These are phyloP conservation scores for Galeopsomyia nigrocyanea DNA, from an alignment of 2,888 invertebrate species.

Conservation along the genomic window DNA sequence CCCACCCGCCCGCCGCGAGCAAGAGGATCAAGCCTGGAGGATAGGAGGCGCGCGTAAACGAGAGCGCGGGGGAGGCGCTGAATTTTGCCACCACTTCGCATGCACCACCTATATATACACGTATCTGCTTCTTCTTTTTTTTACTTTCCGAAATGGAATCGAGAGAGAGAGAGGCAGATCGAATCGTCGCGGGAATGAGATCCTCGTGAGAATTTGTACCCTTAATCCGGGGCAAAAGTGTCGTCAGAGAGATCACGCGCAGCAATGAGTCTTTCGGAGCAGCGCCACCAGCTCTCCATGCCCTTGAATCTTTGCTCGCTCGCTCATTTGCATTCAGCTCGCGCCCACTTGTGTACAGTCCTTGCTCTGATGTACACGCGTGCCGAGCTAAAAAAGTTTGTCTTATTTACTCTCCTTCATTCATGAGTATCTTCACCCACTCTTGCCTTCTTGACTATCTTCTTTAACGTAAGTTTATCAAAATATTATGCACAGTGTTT, in stretches of 20 bases:
- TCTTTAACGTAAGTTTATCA: not conserved
- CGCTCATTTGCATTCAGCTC: constrained; percentile 41
- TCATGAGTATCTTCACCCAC: constrained; percentile 14
- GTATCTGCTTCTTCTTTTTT: constrained; percentile 2
- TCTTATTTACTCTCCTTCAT: constrained; percentile 34
- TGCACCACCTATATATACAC: no score
- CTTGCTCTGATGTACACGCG: constrained; percentile 1
- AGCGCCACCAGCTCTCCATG: not conserved
- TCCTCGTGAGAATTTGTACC: constrained; percentile 62
- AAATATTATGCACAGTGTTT: not conserved
- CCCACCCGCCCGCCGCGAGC: not conserved
- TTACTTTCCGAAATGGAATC: constrained; percentile 46
- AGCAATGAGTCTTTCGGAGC: not conserved
- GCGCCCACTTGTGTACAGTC: constrained; percentile 19
- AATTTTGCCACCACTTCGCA: constrained; percentile 18
- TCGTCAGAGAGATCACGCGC: constrained; percentile 27
- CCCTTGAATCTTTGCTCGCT: constrained; percentile 29
- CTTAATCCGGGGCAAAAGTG: constrained; percentile 55
- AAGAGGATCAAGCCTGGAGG: not conserved
- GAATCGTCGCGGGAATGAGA: constrained; percentile 53
- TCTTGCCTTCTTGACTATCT: not conserved
- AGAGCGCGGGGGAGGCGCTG: constrained; percentile 16
- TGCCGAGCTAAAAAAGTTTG: constrained; percentile 8
- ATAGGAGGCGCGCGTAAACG: constrained; percentile 32
- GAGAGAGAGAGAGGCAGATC: constrained; percentile 42